phyloP scores from a whole-genome alignment of 2,113 vertebrate species.

The Miniopterus natalensis region DNA sequence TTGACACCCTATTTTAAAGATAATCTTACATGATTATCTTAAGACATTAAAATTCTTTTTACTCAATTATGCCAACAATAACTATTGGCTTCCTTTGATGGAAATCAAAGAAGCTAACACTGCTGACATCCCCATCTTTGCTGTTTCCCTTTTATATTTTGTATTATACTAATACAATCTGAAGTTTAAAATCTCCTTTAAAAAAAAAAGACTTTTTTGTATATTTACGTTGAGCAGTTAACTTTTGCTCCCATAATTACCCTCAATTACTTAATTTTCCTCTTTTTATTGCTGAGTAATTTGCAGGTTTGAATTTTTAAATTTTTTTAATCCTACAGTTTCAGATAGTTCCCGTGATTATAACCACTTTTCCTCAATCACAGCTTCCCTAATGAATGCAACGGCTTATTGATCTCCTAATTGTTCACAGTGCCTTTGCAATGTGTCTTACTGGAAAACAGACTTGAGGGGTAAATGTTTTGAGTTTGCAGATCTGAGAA shows the following conservation, averaged over 20 bases:
- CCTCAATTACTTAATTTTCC: slow-evolving; percentile 42
- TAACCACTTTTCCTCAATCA: slow-evolving; percentile 47
- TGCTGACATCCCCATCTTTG: neutral
- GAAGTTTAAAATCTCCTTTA: slow-evolving; percentile 24
- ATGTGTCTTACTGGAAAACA: slow-evolving; percentile 27
- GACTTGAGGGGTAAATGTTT: slow-evolving; percentile 11
- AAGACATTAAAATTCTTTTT: slow-evolving; percentile 72
- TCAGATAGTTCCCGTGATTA: slow-evolving; percentile 41
- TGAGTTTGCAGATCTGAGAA: slow-evolving; percentile 46
- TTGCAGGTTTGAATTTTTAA: slow-evolving; percentile 50
- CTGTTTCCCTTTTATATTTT: slow-evolving; percentile 33
- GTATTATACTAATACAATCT: neutral
- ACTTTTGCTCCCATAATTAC: slow-evolving; percentile 7
- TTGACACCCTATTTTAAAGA: slow-evolving; percentile 63
- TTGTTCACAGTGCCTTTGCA: slow-evolving; percentile 34
- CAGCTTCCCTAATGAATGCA: slow-evolving; percentile 39
- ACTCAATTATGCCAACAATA: slow-evolving; percentile 54
- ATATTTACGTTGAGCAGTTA: neutral
- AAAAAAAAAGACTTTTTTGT: neutral
- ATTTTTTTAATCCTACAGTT: slow-evolving; percentile 58
- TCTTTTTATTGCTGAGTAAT: slow-evolving; percentile 14
- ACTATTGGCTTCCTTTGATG: slow-evolving; percentile 20
- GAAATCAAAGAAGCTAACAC: neutral
- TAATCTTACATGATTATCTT: slow-evolving; percentile 68
- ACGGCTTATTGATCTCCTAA: slow-evolving; percentile 58